These are phyloP conservation scores for Mormyrops boulengeri DNA, from an alignment of 2,797 vertebrate species.

Conservation along the genomic window DNA sequence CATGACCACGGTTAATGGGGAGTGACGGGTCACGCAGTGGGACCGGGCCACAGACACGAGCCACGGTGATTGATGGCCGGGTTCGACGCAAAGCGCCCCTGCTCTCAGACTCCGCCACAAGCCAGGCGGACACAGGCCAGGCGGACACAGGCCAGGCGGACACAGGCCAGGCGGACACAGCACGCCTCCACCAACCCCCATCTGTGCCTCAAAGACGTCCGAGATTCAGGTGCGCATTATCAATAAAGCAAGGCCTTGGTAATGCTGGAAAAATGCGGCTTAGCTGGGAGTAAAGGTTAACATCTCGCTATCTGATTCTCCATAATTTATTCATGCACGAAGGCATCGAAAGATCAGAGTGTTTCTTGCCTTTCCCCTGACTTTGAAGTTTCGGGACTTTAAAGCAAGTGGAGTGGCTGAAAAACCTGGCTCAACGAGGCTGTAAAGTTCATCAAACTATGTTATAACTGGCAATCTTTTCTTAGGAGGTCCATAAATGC, in stretches of 20 bases:
- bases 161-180: not conserved
- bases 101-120: not conserved
- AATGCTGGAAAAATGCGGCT: not conserved
- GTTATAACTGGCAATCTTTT: not conserved
- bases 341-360: not conserved
- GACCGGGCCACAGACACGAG: not conserved
- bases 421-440: not conserved
- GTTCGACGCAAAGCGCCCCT: not conserved
- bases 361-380: not conserved
- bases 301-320: not conserved
- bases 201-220: not conserved
- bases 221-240: not conserved
- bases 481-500: not conserved
- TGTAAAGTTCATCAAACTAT: not conserved
- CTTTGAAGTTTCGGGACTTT: not conserved
- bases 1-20: slow-evolving; percentile 1
- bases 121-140: not conserved
- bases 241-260: not conserved
- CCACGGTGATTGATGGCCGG: not conserved
- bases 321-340: not conserved
- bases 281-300: slow-evolving; percentile 8
- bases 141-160: not conserved
- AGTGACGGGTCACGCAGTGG: not conserved
- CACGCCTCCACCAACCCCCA: not conserved
- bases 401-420: not conserved